Percentiles rank a stretch among this genome's conserved stretches.
Conservation (phyloP, 2,113 vertebrate genomes). For the Murina feae region DNA sequence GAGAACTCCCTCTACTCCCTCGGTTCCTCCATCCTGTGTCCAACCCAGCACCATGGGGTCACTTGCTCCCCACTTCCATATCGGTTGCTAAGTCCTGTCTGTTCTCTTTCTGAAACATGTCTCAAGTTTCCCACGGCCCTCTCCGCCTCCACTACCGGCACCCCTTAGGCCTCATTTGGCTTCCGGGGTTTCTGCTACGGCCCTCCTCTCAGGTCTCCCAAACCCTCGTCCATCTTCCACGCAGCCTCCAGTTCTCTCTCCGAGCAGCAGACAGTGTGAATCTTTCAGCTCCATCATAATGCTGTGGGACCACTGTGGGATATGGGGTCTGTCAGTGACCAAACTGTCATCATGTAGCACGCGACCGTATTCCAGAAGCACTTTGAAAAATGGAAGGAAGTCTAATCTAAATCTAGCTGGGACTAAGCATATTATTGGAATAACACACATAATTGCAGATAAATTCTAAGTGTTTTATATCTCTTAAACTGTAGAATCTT, state of each 20-base stretch:
- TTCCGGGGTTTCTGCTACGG: neutral
- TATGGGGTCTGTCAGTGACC: neutral
- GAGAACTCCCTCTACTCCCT: neutral
- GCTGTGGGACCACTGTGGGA: neutral
- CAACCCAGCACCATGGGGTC: neutral
- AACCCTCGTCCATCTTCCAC: neutral
- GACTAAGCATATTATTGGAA: neutral
- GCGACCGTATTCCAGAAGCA: neutral
- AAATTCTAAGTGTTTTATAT: neutral
- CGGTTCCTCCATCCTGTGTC: neutral
- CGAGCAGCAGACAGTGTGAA: neutral
- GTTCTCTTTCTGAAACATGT: neutral
- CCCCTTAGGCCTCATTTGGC: neutral
- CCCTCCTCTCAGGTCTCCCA: neutral
- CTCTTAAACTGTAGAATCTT: neutral
- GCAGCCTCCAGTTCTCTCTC: neutral
- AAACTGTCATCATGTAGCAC: neutral
- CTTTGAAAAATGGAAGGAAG: constrained; percentile 20
- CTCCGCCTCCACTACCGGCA: neutral
- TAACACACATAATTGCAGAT: neutral
- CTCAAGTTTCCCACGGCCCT: neutral
- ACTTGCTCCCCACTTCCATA: neutral
- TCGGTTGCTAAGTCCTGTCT: neutral
- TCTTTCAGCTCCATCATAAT: neutral
- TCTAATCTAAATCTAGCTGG: neutral